Percentiles rank a stretch among this genome's conserved stretches.
Evolutionary conservation across 2,113 vertebrate genomes (phyloP).

Genomic region (Todiramphus chloris): DNA sequence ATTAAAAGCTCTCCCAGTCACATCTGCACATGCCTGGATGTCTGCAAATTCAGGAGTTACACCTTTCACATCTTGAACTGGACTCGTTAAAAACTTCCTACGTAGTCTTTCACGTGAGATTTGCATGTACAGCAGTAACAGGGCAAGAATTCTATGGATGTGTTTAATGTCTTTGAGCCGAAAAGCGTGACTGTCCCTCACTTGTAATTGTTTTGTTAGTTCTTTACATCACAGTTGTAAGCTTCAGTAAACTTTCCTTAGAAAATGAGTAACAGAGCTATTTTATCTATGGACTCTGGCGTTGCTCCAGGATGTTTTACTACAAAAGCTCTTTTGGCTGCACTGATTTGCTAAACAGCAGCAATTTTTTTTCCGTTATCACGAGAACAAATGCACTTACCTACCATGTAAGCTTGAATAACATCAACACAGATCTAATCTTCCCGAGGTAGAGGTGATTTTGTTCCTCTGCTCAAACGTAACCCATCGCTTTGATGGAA

Average conservation of each 20-base stretch:
- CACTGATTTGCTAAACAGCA: neutral
- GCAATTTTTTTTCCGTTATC: neutral
- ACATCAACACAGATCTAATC: neutral
- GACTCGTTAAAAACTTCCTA: neutral
- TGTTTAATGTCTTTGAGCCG: neutral
- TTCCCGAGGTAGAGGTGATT: neutral
- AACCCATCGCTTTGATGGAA: neutral
- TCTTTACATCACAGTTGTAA: neutral
- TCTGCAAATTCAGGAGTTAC: rapidly evolving
- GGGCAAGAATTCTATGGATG: neutral
- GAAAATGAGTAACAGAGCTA: neutral
- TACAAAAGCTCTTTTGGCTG: neutral
- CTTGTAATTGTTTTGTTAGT: neutral
- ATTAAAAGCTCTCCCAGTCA: neutral
- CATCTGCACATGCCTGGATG: neutral
- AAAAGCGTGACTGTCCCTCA: neutral
- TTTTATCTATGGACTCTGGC: neutral
- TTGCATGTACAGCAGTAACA: neutral
- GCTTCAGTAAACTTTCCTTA: neutral
- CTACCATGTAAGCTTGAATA: neutral
- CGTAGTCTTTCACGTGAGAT: neutral
- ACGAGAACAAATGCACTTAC: neutral
- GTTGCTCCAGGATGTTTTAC: neutral
- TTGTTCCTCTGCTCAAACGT: neutral
- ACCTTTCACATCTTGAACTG: neutral